Evolutionary conservation across 2,797 vertebrate species (phyloP).

Genomic region (Semotilus atromaculatus): DNA sequence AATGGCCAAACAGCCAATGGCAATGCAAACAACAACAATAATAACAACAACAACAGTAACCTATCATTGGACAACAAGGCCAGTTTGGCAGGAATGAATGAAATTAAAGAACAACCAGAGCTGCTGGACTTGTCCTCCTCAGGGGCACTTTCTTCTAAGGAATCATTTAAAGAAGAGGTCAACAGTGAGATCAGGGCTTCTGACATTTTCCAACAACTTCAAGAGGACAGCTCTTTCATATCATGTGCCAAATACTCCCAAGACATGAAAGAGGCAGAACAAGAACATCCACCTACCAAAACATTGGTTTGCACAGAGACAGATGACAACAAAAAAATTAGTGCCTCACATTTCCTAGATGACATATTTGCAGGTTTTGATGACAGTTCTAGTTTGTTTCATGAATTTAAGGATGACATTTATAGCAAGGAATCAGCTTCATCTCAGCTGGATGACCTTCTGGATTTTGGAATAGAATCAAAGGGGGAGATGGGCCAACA

Average conservation of each 20-base stretch:
- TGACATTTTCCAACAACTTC: conserved; percentile 69
- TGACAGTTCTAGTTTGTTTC: conserved; percentile 67
- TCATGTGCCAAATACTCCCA: conserved; percentile 73
- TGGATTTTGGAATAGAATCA: conserved; percentile 74
- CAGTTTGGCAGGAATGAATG: conserved; percentile 47
- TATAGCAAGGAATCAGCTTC: conserved; percentile 57
- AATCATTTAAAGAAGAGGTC: conserved; percentile 52
- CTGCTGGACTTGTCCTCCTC: conserved; percentile 35
- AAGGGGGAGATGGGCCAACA: conserved; percentile 41
- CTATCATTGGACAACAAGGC: conserved; percentile 54
- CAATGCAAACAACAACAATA: conserved; percentile 84
- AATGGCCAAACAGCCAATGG: conserved; percentile 69
- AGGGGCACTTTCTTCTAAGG: conserved; percentile 41
- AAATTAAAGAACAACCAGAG: conserved; percentile 45
- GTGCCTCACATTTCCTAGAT: conserved; percentile 75
- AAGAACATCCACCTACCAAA: conserved; percentile 56
- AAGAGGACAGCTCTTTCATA: conserved; percentile 70
- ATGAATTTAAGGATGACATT: conserved; percentile 67
- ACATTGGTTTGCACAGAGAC: conserved; percentile 58
- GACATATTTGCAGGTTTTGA: conserved; percentile 77
- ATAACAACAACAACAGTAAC: conserved; percentile 69
- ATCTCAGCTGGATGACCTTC: conserved; percentile 74
- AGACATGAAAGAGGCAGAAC: conserved; percentile 47
- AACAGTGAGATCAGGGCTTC: conserved; percentile 65
- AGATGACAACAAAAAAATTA: conserved; percentile 60